Evolutionary conservation across 2,888 invertebrate genomes (phyloP).

Genomic region (Ennomos fuscantarius): DNA sequence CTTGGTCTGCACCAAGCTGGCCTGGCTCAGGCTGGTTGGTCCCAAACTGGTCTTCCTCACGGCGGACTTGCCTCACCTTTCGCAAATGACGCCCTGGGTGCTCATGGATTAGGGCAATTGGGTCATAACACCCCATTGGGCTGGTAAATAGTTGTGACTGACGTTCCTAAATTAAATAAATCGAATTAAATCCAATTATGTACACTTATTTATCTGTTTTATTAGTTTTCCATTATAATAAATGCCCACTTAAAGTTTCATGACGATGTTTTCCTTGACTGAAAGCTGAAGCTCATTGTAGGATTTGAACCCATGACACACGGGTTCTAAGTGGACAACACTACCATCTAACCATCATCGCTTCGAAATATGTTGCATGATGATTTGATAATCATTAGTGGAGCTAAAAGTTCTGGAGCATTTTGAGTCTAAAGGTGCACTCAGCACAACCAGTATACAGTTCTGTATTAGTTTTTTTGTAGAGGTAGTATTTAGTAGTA

Average conservation of each 20-base stretch:
- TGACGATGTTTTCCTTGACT: too few species aligned
- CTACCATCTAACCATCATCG: too few species aligned
- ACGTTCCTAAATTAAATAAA: constrained; percentile 17
- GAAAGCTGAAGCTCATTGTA: too few species aligned
- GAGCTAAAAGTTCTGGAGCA: too few species aligned
- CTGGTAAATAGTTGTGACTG: constrained; percentile 40
- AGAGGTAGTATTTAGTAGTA: too few species aligned
- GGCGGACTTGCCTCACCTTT: constrained; percentile 32
- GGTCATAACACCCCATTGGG: constrained; percentile 31
- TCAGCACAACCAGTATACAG: too few species aligned
- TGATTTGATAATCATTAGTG: too few species aligned
- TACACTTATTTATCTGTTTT: not conserved
- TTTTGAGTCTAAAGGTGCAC: too few species aligned
- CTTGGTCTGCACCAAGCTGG: constrained; percentile 21
- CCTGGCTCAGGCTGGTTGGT: constrained; percentile 27
- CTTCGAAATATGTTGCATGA: too few species aligned
- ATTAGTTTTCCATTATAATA: constrained; percentile 2
- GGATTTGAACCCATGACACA: too few species aligned
- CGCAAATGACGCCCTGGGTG: constrained; percentile 25
- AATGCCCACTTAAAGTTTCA: not conserved
- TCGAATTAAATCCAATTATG: constrained; percentile 15
- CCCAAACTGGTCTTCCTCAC: constrained; percentile 28
- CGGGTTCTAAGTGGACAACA: too few species aligned
- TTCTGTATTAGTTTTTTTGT: too few species aligned
- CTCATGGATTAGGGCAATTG: constrained; percentile 25